These are phyloP conservation scores for Odontocolon sp. DNA, from an alignment of 2,888 invertebrate genomes.

Conservation along the genomic window DNA sequence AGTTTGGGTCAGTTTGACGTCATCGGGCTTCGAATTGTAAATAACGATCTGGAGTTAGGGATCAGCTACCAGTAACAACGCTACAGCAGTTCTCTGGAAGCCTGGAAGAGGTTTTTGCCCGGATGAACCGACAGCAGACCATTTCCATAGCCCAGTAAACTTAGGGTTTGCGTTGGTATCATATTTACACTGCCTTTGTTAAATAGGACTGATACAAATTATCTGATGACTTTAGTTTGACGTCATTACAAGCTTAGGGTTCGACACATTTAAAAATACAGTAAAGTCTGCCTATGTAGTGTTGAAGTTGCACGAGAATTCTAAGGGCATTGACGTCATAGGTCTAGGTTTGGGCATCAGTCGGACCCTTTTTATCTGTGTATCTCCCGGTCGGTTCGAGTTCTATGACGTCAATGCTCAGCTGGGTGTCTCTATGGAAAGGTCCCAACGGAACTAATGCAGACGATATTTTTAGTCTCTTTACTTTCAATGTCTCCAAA, in stretches of 20 bases:
- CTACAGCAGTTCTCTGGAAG: background rate
- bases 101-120: background rate
- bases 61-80: background rate
- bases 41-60: slow-evolving; percentile 18
- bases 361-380: slow-evolving; percentile 23
- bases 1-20: slow-evolving; percentile 6
- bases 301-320: background rate
- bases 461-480: background rate
- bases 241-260: background rate
- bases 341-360: slow-evolving; percentile 19
- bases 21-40: slow-evolving; percentile 11
- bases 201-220: slow-evolving; percentile 8
- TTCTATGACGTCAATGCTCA: slow-evolving; percentile 25
- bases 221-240: slow-evolving; percentile 3
- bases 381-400: background rate
- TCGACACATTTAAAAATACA: background rate
- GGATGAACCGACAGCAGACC: background rate
- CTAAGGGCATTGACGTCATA: slow-evolving; percentile 31
- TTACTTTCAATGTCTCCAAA: background rate
- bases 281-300: background rate
- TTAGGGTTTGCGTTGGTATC: too few relatives aligned
- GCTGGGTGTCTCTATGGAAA: slow-evolving; percentile 4
- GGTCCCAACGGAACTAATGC: slow-evolving; percentile 15
- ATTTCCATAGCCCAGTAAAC: background rate
- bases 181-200: background rate